Evolutionary conservation across 2,113 vertebrate species (phyloP).

Genomic region (Bos taurus): ARS-UCD2.0 NC_037340.1:55750501-55751000

Average conservation of each 20-base stretch:
- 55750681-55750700: slow-evolving; percentile 4
- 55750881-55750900: accelerated
- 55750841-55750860: accelerated
- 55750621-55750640: slow-evolving; percentile 31
- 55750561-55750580: not conserved
- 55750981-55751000: not conserved
- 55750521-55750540: not conserved
- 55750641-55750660: slow-evolving; percentile 20
- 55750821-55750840: accelerated
- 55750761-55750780: accelerated
- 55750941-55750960: accelerated
- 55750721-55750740: not conserved
- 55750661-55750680: slow-evolving; percentile 44
- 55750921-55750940: accelerated
- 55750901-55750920: not conserved
- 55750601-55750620: not conserved
- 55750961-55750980: not conserved
- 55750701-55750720: not conserved
- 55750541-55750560: not conserved
- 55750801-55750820: accelerated
- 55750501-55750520: not conserved
- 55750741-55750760: accelerated
- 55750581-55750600: not conserved
- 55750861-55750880: not conserved
- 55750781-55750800: accelerated